phyloP scores from a whole-genome alignment of 2,797 vertebrate species.

The Poecilia wingei region DNA sequence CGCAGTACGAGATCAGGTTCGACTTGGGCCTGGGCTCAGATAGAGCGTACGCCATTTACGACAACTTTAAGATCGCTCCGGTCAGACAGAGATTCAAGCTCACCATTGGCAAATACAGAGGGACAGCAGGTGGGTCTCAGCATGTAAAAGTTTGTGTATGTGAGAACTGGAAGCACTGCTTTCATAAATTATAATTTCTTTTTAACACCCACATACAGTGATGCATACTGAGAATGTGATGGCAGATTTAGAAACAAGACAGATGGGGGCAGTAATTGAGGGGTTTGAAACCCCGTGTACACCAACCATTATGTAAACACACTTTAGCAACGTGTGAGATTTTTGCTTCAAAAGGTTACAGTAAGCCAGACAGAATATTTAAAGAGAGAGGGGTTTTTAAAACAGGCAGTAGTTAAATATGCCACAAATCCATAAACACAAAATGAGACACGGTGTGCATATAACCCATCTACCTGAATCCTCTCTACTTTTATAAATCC shows the following conservation, averaged over 20 bases:
- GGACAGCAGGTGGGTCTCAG: conserved; percentile 83
- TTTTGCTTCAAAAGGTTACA: neutral
- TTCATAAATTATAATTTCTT: conserved; percentile 10
- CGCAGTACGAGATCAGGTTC: conserved; percentile 82
- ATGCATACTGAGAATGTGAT: conserved; percentile 13
- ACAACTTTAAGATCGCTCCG: conserved; percentile 85
- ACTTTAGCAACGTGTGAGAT: neutral
- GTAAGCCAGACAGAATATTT: neutral
- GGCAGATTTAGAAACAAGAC: conserved; percentile 29
- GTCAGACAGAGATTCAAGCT: conserved; percentile 87
- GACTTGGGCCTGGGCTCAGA: conserved; percentile 82
- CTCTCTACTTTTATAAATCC: conserved; percentile 44
- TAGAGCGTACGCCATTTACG: conserved; percentile 84
- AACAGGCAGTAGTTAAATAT: conserved; percentile 16
- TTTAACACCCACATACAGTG: conserved; percentile 29
- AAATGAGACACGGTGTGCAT: conserved; percentile 18
- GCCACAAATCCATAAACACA: conserved; percentile 38
- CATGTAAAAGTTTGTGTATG: conserved; percentile 9
- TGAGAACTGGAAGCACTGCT: conserved; percentile 7
- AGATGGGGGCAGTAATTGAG: conserved; percentile 24
- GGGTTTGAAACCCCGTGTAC: conserved; percentile 10
- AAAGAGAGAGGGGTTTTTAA: conserved; percentile 22
- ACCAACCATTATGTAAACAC: conserved; percentile 12
- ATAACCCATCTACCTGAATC: conserved; percentile 21
- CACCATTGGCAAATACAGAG: conserved; percentile 85